phyloP scores from a whole-genome alignment of 2,113 vertebrate genomes.

The Pygoscelis antarcticus region DNA sequence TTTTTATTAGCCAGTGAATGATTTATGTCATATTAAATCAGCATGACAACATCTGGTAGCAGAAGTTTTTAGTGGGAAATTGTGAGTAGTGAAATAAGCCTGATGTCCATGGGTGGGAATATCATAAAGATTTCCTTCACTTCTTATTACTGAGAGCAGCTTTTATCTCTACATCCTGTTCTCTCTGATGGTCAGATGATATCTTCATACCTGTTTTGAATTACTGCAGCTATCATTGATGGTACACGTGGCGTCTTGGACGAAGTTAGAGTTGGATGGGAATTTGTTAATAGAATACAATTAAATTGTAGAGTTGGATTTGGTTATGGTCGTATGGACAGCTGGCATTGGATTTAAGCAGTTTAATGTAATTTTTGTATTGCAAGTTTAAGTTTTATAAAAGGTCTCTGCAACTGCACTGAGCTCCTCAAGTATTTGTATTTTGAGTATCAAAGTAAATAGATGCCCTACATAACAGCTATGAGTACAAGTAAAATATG shows the following conservation, averaged over 20 bases:
- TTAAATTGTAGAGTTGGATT: not conserved
- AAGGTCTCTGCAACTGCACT: not conserved
- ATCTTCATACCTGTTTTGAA: slow-evolving; percentile 8
- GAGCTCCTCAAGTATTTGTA: not conserved
- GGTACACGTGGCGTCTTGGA: not conserved
- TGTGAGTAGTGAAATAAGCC: not conserved
- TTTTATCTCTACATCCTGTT: not conserved
- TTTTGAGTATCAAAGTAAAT: not conserved
- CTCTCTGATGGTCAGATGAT: not conserved
- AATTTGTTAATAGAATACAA: not conserved
- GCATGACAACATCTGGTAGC: not conserved
- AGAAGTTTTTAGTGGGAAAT: not conserved
- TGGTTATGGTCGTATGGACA: not conserved
- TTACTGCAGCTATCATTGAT: not conserved
- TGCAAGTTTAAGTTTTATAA: not conserved
- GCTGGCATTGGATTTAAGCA: not conserved
- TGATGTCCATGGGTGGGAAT: not conserved
- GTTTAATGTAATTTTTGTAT: not conserved
- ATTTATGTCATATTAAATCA: not conserved
- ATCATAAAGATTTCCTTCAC: not conserved
- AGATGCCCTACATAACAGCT: not conserved
- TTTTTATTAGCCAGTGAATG: not conserved
- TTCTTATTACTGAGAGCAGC: not conserved
- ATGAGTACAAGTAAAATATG: not conserved
- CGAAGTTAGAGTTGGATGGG: not conserved